Evolutionary conservation across 1,140 invertebrate species (phyloP).

Genomic region (Leptinotarsa texana): DNA sequence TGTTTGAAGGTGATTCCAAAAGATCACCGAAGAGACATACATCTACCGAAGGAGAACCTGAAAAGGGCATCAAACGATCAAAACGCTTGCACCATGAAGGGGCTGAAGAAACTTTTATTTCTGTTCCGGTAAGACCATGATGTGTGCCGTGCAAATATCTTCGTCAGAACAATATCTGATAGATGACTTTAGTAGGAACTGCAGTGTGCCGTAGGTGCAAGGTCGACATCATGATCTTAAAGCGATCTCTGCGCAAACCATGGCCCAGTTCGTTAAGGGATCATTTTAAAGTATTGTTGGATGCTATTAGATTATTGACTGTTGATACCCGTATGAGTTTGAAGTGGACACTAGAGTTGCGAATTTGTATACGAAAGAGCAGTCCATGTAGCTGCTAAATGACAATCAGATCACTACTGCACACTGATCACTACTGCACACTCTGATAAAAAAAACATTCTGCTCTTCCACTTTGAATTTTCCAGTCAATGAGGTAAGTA

Average conservation of each 20-base stretch:
- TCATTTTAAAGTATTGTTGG: too few relatives aligned
- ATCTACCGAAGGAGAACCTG: neutral
- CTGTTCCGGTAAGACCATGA: slow-evolving; percentile 58
- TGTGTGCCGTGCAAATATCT: slow-evolving; percentile 65
- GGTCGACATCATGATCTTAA: slow-evolving; percentile 53
- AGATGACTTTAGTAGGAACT: slow-evolving; percentile 60
- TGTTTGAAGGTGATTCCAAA: too few relatives aligned
- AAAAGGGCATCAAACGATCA: neutral
- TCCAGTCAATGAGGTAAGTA: too few relatives aligned
- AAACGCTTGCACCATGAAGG: neutral
- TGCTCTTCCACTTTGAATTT: too few relatives aligned
- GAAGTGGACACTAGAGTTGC: too few relatives aligned
- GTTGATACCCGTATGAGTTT: too few relatives aligned
- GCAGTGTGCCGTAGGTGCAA: slow-evolving; percentile 44
- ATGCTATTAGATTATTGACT: slow-evolving; percentile 69
- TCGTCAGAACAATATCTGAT: slow-evolving; percentile 63
- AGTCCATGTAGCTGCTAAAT: slow-evolving; percentile 62
- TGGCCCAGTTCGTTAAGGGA: too few relatives aligned
- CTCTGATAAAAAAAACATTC: too few relatives aligned
- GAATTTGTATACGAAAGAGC: too few relatives aligned
- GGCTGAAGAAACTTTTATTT: neutral
- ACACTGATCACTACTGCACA: too few relatives aligned
- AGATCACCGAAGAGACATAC: neutral
- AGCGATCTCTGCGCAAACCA: slow-evolving; percentile 49
- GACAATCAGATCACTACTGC: slow-evolving; percentile 39